A percentile compares a stretch with the other conserved stretches of the same genome.
These are phyloP conservation scores for Psettodes erumei DNA, from an alignment of 2,113 vertebrate species.

Conservation along the genomic window DNA sequence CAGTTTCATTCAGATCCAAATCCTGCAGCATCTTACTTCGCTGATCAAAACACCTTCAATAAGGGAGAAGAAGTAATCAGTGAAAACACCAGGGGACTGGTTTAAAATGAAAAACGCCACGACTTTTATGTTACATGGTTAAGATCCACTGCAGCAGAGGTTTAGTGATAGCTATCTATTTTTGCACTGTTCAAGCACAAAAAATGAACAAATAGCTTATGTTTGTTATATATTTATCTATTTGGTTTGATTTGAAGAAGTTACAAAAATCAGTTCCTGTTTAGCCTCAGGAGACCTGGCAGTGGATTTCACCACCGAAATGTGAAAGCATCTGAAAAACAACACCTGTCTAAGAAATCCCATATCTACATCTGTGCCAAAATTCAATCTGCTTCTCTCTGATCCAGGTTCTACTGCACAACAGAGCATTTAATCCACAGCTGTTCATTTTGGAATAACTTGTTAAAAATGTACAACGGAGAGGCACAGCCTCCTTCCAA, in stretches of 20 bases:
- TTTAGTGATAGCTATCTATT: background rate
- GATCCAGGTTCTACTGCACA: background rate
- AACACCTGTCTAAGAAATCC: background rate
- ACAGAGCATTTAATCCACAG: background rate
- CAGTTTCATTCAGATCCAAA: background rate
- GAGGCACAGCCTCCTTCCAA: background rate
- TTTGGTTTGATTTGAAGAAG: background rate
- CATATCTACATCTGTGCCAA: background rate
- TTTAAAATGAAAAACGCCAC: background rate
- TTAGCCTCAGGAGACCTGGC: background rate
- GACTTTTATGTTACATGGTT: background rate
- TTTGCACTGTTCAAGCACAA: background rate
- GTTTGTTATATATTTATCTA: background rate
- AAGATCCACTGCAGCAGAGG: background rate
- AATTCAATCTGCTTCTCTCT: background rate
- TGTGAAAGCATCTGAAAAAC: background rate
- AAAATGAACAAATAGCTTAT: background rate
- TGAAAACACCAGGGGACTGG: background rate
- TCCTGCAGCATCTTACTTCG: background rate
- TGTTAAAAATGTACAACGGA: background rate
- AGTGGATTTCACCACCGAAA: background rate
- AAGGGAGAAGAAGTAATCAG: constrained; percentile 7
- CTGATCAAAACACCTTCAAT: background rate
- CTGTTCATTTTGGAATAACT: background rate
- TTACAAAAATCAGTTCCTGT: background rate